Conservation (phyloP, 2,113 vertebrate species). For the Tetrax tetrax region DNA sequence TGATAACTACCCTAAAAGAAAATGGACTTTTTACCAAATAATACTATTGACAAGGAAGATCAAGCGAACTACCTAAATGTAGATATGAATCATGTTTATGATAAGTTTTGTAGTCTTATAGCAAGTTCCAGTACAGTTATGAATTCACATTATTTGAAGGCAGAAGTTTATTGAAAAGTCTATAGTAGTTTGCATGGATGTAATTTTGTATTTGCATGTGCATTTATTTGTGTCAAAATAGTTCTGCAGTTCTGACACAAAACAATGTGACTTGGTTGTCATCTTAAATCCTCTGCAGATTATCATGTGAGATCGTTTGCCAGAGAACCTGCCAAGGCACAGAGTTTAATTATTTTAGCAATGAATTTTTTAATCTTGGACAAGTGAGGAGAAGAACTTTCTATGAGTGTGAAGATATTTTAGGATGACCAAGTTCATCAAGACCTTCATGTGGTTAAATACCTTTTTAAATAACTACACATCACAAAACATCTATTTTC, state of each 20-base stretch:
- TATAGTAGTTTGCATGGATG: neutral
- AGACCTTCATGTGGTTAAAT: neutral
- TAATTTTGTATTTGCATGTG: neutral
- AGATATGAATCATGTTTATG: neutral
- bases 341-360: neutral
- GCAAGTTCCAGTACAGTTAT: neutral
- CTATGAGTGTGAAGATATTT: neutral
- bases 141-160: neutral
- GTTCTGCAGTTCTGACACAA: neutral
- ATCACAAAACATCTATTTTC: neutral
- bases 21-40: neutral
- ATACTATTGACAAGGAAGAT: neutral
- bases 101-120: neutral
- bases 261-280: neutral
- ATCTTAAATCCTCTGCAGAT: neutral
- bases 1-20: neutral
- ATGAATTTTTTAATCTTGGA: constrained; percentile 17
- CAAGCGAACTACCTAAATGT: neutral
- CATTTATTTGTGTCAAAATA: neutral
- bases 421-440: neutral
- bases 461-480: neutral
- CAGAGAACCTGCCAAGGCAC: neutral
- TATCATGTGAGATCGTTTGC: neutral
- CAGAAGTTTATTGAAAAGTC: neutral
- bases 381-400: neutral